A percentile compares a stretch with the other conserved stretches of the same genome.
These are phyloP conservation scores for Cyprinella venusta DNA, from an alignment of 2,797 vertebrate species.

Conservation along the genomic window DNA sequence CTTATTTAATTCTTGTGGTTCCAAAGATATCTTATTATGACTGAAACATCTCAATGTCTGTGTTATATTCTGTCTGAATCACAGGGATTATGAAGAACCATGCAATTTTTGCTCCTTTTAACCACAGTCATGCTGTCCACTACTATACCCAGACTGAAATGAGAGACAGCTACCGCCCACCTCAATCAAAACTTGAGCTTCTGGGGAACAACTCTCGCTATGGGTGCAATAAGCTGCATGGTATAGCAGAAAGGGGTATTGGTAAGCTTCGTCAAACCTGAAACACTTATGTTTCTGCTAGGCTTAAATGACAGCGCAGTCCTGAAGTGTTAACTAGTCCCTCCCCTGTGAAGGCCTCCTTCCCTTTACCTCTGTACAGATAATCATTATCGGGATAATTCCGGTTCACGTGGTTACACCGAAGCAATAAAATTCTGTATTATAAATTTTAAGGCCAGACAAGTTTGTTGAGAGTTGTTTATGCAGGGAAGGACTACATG, in stretches of 20 bases:
- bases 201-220: conserved; percentile 65
- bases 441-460: no score
- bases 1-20: neutral
- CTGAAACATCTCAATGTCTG: neutral
- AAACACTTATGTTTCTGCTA: neutral
- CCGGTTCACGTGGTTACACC: no score
- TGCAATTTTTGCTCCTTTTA: conserved; percentile 45
- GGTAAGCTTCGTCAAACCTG: conserved; percentile 67
- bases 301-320: neutral
- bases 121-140: conserved; percentile 57
- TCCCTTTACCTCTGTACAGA: no score
- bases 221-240: conserved; percentile 68
- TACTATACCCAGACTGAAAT: conserved; percentile 73
- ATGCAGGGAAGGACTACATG: no score
- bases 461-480: no score
- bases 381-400: no score
- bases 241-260: conserved; percentile 66
- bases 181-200: conserved; percentile 69
- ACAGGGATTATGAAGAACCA: conserved; percentile 66
- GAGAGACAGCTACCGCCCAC: conserved; percentile 71
- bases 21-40: neutral
- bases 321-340: no score
- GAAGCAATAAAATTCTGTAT: no score
- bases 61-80: conserved; percentile 8
- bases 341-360: no score